Base-by-base conservation (phyloP, 2,113 vertebrate species). In the Mesoclemmys tuberculata region DNA sequence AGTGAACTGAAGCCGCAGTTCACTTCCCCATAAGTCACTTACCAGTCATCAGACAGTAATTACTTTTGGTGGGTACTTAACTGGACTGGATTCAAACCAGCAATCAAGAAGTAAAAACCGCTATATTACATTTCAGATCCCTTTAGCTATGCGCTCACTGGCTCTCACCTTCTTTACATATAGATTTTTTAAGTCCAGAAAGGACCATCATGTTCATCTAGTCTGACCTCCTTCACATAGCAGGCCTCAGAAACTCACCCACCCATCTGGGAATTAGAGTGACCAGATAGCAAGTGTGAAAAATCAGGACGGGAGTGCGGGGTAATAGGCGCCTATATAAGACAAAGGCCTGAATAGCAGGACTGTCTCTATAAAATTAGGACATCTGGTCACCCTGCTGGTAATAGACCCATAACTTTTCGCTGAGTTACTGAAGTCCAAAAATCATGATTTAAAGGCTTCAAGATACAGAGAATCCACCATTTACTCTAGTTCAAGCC, bases 41-140 rank as follows among this genome's bases (percentile, higher is more conserved):
- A 41, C 3, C 21, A 31, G 89, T 22, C 82, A 6, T 78, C 46
- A 68, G 74, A 29, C 89, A 64, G 64, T 90, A 48, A 74, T 93
- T 56, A 79, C 38, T 94, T 93, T 91, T 93, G 74, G 74, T 93
- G 46, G 87, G 92, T 26, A 94, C 78, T 84, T 84, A 41, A 54
- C 29, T 84, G 74, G 31, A 16, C 44, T 95, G 8, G 80, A 75
- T 93, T 68, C 91, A 90, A 46, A 92, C 75, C 44, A 77, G 12
- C 24, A 77, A 77, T 10, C 41, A 77, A 74, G 38, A 74, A 41
- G 26, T 46, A 24, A 46, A 46, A 46, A 41, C 41, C 41, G 27
- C 26, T 77, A 44, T 77, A 46, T 27, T 13, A 46, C 74, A 44
- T 75, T 75, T 21, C n/a, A 41, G 35, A 71, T 46, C 41, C 24